These are phyloP conservation scores for Etheostoma spectabile DNA, from an alignment of 2,113 vertebrate genomes.

Conservation along the genomic window DNA sequence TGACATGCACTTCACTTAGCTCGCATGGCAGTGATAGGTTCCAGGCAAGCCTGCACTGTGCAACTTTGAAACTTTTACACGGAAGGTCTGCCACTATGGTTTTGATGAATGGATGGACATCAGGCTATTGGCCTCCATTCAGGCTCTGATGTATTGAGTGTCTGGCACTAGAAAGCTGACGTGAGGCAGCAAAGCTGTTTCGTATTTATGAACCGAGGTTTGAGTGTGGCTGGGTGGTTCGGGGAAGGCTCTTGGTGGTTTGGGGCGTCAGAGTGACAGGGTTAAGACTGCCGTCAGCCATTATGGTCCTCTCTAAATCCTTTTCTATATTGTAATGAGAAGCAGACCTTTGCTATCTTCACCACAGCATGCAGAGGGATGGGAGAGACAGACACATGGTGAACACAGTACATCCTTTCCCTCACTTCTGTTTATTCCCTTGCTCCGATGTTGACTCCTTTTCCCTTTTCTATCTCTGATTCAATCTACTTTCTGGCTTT, in stretches of 20 bases:
- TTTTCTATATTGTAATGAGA: slow-evolving; percentile 65
- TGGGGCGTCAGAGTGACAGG: slow-evolving; percentile 66
- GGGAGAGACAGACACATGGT: slow-evolving; percentile 41
- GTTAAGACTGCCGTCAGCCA: slow-evolving; percentile 73
- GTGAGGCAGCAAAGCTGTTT: slow-evolving; percentile 72
- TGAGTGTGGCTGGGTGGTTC: slow-evolving; percentile 55
- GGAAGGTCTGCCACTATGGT: slow-evolving; percentile 51
- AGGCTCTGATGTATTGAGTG: slow-evolving; percentile 67
- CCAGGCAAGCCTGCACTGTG: slow-evolving; percentile 54
- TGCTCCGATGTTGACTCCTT: background rate
- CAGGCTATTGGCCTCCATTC: slow-evolving; percentile 52
- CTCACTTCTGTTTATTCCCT: slow-evolving; percentile 27
- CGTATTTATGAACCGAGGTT: slow-evolving; percentile 59
- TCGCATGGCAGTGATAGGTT: slow-evolving; percentile 48
- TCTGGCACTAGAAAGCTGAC: slow-evolving; percentile 58
- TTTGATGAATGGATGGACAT: slow-evolving; percentile 68
- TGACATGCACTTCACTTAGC: slow-evolving; percentile 56
- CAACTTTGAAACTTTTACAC: slow-evolving; percentile 58
- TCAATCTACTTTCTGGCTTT: slow-evolving; percentile 23
- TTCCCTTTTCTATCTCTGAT: slow-evolving; percentile 7
- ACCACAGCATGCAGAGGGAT: slow-evolving; percentile 33
- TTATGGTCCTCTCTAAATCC: slow-evolving; percentile 64
- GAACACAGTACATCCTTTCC: slow-evolving; percentile 39
- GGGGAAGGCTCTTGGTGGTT: slow-evolving; percentile 55
- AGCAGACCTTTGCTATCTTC: slow-evolving; percentile 66